phyloP scores from a whole-genome alignment of 2,797 vertebrate genomes.

The Apodemus agrarius region DNA sequence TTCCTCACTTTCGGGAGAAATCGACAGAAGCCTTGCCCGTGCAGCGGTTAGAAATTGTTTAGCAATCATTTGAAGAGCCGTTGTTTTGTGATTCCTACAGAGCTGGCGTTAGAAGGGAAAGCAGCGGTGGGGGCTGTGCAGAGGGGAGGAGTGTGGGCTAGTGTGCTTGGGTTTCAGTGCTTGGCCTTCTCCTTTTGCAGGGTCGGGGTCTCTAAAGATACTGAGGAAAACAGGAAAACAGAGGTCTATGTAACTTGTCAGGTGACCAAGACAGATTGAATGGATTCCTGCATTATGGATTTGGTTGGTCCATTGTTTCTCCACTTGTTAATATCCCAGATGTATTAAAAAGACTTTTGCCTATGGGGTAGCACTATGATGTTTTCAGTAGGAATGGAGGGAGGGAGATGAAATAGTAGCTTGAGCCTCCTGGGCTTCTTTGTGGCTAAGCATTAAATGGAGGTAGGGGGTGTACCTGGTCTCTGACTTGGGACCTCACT shows the following conservation, averaged over 20 bases:
- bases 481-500: constrained; percentile 19
- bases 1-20: constrained; percentile 26
- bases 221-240: constrained; percentile 18
- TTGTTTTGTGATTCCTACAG: constrained; percentile 15
- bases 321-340: neutral
- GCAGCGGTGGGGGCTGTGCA: neutral
- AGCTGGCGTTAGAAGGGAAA: constrained; percentile 33
- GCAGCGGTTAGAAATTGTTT: neutral
- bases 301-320: constrained; percentile 16
- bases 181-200: constrained; percentile 26
- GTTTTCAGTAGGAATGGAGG: constrained; percentile 35
- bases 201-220: neutral
- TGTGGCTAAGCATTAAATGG: neutral
- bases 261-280: constrained; percentile 10
- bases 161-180: neutral
- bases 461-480: neutral
- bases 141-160: neutral
- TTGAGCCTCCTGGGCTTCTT: neutral
- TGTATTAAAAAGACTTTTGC: constrained; percentile 27
- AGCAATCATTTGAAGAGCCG: constrained; percentile 46
- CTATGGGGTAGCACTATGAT: constrained; percentile 22
- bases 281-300: constrained; percentile 27
- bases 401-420: neutral
- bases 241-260: neutral
- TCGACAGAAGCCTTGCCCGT: constrained; percentile 22